phyloP scores from a whole-genome alignment of 2,113 vertebrate genomes.

The Gallinago undulata region DNA sequence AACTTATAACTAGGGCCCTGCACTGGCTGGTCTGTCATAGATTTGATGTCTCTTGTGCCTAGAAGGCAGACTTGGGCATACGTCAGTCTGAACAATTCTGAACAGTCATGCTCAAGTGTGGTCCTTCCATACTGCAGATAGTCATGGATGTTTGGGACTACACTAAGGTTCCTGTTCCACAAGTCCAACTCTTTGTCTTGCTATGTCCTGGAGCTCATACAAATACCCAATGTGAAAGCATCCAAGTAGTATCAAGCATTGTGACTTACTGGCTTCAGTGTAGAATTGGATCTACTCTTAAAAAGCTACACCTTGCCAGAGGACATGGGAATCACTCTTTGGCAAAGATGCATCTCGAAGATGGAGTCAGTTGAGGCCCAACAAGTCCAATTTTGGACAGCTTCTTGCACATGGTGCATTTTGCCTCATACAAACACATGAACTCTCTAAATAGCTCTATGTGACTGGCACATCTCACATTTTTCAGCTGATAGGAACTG shows the following conservation, averaged over 20 bases:
- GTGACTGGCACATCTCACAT: not conserved
- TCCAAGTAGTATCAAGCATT: not conserved
- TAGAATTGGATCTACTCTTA: not conserved
- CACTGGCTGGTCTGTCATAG: not conserved
- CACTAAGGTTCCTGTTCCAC: not conserved
- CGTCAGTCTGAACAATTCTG: not conserved
- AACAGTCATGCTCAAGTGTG: not conserved
- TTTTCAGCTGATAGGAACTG: not conserved
- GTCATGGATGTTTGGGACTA: not conserved
- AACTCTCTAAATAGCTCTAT: not conserved
- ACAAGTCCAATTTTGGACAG: not conserved
- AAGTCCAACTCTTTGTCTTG: not conserved
- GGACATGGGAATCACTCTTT: not conserved
- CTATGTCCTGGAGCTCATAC: not conserved
- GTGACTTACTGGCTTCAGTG: not conserved
- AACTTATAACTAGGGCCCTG: not conserved
- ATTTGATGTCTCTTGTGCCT: not conserved
- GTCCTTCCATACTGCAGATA: not conserved
- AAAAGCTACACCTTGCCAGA: not conserved
- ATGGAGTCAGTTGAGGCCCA: not conserved
- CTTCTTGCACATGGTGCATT: not conserved
- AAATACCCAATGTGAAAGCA: not conserved
- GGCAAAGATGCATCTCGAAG: not conserved
- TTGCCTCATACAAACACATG: not conserved
- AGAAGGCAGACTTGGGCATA: not conserved